These are phyloP conservation scores for Apodemus sylvaticus DNA, from an alignment of 2,113 vertebrate species.

Conservation along the genomic window DNA sequence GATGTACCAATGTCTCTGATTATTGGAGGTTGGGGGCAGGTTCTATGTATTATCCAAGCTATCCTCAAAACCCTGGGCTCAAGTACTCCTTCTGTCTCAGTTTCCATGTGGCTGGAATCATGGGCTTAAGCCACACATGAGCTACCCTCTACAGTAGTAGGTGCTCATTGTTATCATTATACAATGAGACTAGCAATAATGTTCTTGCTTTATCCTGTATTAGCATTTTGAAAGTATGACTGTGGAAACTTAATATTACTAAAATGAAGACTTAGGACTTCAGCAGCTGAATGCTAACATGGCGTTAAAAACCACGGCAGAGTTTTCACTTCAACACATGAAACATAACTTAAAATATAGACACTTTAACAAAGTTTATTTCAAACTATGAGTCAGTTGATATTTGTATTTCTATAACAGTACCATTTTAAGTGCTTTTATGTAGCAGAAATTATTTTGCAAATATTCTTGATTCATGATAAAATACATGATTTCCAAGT, in stretches of 20 bases:
- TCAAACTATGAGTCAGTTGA: neutral
- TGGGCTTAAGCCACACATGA: neutral
- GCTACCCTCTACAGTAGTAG: neutral
- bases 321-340: neutral
- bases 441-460: constrained; percentile 36
- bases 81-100: neutral
- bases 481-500: constrained; percentile 23
- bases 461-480: constrained; percentile 37
- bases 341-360: neutral
- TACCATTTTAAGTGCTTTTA: neutral
- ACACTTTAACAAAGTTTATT: constrained; percentile 44
- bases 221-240: constrained; percentile 12
- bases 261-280: constrained; percentile 29
- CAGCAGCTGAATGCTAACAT: neutral
- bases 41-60: neutral
- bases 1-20: neutral
- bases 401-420: neutral
- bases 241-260: neutral
- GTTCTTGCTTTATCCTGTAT: neutral
- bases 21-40: too few species aligned
- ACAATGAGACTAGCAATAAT: neutral
- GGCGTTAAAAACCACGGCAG: neutral
- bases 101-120: too few species aligned
- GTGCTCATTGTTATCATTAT: neutral
- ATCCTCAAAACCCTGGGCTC: neutral